Evolutionary conservation across 2,113 vertebrate genomes (phyloP).

Genomic region (Hemibagrus wyckioides): DNA sequence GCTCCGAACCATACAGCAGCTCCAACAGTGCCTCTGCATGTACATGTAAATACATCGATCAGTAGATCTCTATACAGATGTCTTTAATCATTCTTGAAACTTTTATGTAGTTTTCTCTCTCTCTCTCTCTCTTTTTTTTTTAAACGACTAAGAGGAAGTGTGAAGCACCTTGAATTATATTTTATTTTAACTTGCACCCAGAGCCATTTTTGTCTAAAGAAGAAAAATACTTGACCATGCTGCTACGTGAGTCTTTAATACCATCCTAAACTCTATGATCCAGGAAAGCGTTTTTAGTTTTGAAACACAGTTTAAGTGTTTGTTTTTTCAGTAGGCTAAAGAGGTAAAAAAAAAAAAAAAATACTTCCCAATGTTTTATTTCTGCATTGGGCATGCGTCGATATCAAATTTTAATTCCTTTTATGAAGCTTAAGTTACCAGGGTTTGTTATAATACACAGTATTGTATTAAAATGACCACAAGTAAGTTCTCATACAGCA

Average conservation of each 20-base stretch:
- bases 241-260: constrained; percentile 17
- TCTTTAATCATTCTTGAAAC: constrained; percentile 41
- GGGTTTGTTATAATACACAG: not conserved
- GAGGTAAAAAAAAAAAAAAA: not conserved
- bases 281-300: not conserved
- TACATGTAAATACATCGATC: constrained; percentile 48
- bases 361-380: not conserved
- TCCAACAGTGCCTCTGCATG: constrained; percentile 77
- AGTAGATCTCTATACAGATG: constrained; percentile 59
- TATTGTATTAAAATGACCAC: not conserved
- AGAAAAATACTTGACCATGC: constrained; percentile 21
- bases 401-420: not conserved
- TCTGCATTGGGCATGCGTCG: not conserved
- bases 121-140: constrained; percentile 23
- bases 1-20: constrained; percentile 56
- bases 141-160: not conserved
- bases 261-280: not conserved
- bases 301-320: not conserved
- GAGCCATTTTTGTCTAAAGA: constrained; percentile 27
- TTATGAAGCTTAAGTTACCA: not conserved
- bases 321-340: not conserved
- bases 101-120: constrained; percentile 9
- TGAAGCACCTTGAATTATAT: constrained; percentile 36
- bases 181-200: constrained; percentile 23
- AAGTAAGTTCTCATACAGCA: not conserved